Base-by-base conservation (phyloP, 2,888 invertebrate species). In the Eristalinus aeneus region DNA sequence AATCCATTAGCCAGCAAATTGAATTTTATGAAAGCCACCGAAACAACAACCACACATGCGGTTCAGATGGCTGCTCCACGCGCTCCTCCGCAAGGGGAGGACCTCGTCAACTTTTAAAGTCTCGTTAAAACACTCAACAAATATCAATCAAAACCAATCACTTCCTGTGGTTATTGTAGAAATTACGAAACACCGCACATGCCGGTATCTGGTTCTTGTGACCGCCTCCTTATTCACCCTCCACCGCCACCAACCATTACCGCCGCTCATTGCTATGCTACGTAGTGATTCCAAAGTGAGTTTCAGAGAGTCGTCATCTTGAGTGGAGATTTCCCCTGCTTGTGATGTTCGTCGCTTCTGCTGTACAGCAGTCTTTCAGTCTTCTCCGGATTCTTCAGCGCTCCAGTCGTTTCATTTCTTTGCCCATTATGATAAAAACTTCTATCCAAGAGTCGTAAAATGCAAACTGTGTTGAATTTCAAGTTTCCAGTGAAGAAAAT, bases 381-480 rank as follows among this genome's bases (percentile, higher is more conserved):
- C 22, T 56, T 22, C 23, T 23, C 22, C 56, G 56, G n/a, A n/a
- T n/a, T 56, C 23, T 56, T 23, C 56, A 23, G 23, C 22, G 31
- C 65, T 61, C 65, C 39, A 39, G 16, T 32, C 77, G 56, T 83
- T 73, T 83, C 68, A 77, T 84, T 80, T 71, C 71, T 56, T 74
- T 54, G 53, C 73, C 74, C 60, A 71, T 84, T 84, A 75, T 73
- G 77, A 77, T 58, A 83, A 77, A 71, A 79, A 78, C 74, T 84
- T 71, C 61, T 20, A 74, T 79, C 65, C 83, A 78, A 84, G 61
- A 75, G 78, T 79, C 79, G 74, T 79, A 79, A 79, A 79, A 84
- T 84, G 84, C 84, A 84, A 84, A 84, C 84, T 84, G 84, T 84
- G 79, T 84, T 84, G 71, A 84, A 84, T 84, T 79, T 84, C 79